Base-by-base conservation (phyloP, 2,888 invertebrate species). In the Xestia rhomboidea region DNA sequence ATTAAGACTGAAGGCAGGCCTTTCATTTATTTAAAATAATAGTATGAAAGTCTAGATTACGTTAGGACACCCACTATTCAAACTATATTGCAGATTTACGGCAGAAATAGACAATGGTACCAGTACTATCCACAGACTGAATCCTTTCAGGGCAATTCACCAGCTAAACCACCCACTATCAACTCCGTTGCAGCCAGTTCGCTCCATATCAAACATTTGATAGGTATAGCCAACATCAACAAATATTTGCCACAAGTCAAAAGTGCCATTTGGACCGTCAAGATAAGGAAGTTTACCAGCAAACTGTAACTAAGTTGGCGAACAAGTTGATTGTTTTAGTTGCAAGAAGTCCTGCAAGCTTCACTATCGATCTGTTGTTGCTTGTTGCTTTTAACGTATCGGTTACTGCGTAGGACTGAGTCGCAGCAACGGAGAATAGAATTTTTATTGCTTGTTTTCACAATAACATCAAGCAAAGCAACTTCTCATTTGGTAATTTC, bases 251-350 rank as follows among this genome's bases (percentile, higher is more conserved):
- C 49, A 24, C 49, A 81, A 69, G 44, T 82, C 82, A 71, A 68
- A 83, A 77, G 68, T 85, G 46, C 64, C 82, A 73, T 76, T 76
- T 82, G 83, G 49, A 60, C 66, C 69, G 63, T 71, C 68, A 67
- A 44, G 83, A 83, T 83, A 86, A 83, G 83, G 30, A 77, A 83
- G 64, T 86, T 85, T 6, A 13, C 51, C 51, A 27, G 27, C 41
- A 44, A 77, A 66, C 66, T 75, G 49, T 70, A 64, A 82, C 67
- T 68, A 30, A 74, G 67, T 85, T 69, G 11, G 82, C n/a, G 34
- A 83, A 86, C 86, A 70, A 67, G 15, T 27, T 86, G 69, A 83
- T 83, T 67, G 77, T 79, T 77, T 81, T 73, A 81, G 77, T 82
- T 85, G 73, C 76, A 78, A 77, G 79, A 77, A 70, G 73, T 72